Conservation (phyloP, 2,113 vertebrate genomes). For the Grus americana region DNA sequence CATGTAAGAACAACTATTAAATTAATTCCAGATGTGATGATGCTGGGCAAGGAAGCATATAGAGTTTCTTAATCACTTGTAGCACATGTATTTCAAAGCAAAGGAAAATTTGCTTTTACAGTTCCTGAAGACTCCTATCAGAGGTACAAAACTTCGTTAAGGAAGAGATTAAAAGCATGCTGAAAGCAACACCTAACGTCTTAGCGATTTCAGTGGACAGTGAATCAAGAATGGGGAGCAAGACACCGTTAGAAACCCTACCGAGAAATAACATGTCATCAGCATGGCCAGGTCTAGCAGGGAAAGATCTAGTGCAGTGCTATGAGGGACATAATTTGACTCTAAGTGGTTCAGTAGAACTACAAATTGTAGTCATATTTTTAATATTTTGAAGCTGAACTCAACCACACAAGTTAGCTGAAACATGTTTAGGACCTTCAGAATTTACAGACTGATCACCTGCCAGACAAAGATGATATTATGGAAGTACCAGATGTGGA, state of each 20-base stretch:
- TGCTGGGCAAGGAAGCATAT: not conserved
- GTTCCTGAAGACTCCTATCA: not conserved
- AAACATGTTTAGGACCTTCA: slow-evolving; percentile 21
- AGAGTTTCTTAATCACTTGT: not conserved
- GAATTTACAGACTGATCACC: not conserved
- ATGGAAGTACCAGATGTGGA: slow-evolving; percentile 35
- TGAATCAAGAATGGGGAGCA: not conserved
- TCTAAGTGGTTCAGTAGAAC: not conserved
- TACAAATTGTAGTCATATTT: slow-evolving; percentile 7
- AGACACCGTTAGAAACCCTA: not conserved
- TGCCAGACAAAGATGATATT: slow-evolving; percentile 14
- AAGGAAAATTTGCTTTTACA: not conserved
- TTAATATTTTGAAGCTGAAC: slow-evolving; percentile 16
- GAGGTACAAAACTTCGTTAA: not conserved
- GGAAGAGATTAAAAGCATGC: not conserved
- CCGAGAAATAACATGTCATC: not conserved
- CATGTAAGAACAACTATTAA: not conserved
- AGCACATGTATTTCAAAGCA: slow-evolving; percentile 3
- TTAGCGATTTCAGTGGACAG: not conserved
- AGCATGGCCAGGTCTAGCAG: not conserved
- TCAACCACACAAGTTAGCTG: not conserved
- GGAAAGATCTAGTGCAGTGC: not conserved
- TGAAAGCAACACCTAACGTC: not conserved
- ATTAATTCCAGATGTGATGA: not conserved
- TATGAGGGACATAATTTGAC: not conserved